Evolutionary conservation across 2,113 vertebrate species (phyloP), one percentile per base, ranked within the genome.

Genomic region (Platichthys flesus): DNA sequence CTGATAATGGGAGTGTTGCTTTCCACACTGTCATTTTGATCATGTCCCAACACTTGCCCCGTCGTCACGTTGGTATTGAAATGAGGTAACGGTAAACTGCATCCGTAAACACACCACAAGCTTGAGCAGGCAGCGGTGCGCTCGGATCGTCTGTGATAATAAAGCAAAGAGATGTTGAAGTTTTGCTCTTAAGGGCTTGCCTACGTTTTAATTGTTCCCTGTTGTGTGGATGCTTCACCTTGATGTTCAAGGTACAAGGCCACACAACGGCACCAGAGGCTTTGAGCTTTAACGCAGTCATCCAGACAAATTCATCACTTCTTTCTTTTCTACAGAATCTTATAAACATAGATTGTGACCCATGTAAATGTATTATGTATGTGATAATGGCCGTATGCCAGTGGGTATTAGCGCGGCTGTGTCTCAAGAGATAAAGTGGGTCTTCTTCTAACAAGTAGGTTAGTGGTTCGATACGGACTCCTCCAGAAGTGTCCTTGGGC

Each of bases 31-130:
- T 42, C 5, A 65, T 61, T 81, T 31, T 49, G 37, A 52, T 69
- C 80, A 40, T 79, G 80, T 42, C 58, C 59, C 31, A 49, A 73
- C 85, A 78, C 31, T 40, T 72, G 62, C 23, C 20, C 62, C 42
- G 35, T 79, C 18, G 55, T 54, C 13, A 1, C 73, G 64, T 71
- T 69, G 13, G 3, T 61, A 55, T 76, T 73, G 49, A 79, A 63
- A 59, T 12, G 13, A 42, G 54, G 60, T 20, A 64, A 55, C 81
- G 35, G 66, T 85, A 79, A 78, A 71, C 23, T 9, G 21, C 28
- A 21, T 75, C 73, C 28, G 21, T 24, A 71, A 77, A 73, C 9
- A 37, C 67, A 26, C 28, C 4, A 12, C 78, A 71, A 61, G 83
- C 42, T 64, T 2, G 1, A 71, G 74, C 78, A 84, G 60, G 79